phyloP scores from a whole-genome alignment of 1,140 invertebrate genomes.

The Armadillidium nasatum region DNA sequence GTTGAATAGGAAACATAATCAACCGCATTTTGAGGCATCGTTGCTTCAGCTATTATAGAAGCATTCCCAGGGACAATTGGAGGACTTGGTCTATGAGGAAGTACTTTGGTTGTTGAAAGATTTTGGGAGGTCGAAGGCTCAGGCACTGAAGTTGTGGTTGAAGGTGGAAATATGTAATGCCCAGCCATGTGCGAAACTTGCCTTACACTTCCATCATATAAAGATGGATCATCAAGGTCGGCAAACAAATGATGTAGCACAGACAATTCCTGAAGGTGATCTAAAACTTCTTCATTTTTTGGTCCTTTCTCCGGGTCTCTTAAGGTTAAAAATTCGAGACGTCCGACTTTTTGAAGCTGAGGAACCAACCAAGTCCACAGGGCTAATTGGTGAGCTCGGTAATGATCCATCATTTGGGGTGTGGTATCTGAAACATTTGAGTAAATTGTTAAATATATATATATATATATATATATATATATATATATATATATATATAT shows the following conservation, averaged over 20 bases:
- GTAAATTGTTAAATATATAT: too few relatives aligned
- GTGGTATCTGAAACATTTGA: neutral
- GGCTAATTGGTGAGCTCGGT: slow-evolving; percentile 86
- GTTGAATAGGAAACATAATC: slow-evolving; percentile 82
- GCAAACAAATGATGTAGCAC: slow-evolving; percentile 69
- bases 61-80: slow-evolving; percentile 29
- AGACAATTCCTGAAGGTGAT: slow-evolving; percentile 34
- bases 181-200: slow-evolving; percentile 49
- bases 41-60: slow-evolving; percentile 36
- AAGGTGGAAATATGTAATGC: slow-evolving; percentile 31
- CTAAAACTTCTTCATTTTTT: slow-evolving; percentile 23
- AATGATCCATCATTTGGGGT: slow-evolving; percentile 66
- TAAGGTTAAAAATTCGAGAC: slow-evolving; percentile 39
- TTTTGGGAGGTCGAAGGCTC: slow-evolving; percentile 9
- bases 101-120: slow-evolving; percentile 4
- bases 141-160: slow-evolving; percentile 23
- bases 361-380: slow-evolving; percentile 95
- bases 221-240: slow-evolving; percentile 70
- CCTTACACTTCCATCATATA: slow-evolving; percentile 75
- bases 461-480: too few relatives aligned
- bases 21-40: slow-evolving; percentile 51
- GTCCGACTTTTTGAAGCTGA: slow-evolving; percentile 70
- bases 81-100: slow-evolving; percentile 27
- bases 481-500: slow-evolving; percentile 11
- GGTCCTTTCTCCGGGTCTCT: slow-evolving; percentile 29